Evolutionary conservation across 2,888 invertebrate species (phyloP).

Genomic region (Chrysotoxum bicinctum): DNA sequence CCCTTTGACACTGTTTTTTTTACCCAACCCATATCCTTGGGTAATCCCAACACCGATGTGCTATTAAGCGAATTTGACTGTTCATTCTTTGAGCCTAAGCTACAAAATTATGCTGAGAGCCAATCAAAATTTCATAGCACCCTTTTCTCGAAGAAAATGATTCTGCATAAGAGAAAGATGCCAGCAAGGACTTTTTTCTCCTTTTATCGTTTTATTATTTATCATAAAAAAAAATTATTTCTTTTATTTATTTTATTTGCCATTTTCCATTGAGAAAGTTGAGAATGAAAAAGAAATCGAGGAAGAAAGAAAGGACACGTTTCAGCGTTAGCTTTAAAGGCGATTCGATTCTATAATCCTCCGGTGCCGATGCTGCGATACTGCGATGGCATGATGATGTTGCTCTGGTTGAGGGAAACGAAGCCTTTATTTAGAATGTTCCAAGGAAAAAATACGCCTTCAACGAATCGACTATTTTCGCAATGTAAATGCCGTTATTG

Average conservation of each 20-base stretch:
- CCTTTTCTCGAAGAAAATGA: constrained; percentile 44
- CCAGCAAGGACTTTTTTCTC: not conserved
- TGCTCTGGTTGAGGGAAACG: not conserved
- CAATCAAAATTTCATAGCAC: constrained; percentile 65
- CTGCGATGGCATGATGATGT: not conserved
- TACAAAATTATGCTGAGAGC: constrained; percentile 6
- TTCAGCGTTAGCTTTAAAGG: not conserved
- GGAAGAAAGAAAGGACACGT: constrained; percentile 35
- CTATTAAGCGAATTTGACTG: constrained; percentile 45
- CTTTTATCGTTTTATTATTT: constrained; percentile 44
- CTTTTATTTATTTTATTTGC: constrained; percentile 36
- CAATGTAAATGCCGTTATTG: constrained; percentile 79
- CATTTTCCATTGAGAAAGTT: constrained; percentile 8
- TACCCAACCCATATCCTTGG: not conserved
- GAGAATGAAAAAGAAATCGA: constrained; percentile 28
- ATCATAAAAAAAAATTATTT: constrained; percentile 56
- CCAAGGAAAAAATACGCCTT: constrained; percentile 80
- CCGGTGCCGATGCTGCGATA: not conserved
- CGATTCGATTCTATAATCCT: not conserved
- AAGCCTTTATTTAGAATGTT: constrained; percentile 74
- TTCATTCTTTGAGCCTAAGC: constrained; percentile 4
- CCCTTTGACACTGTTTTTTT: constrained; percentile 7
- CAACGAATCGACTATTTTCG: constrained; percentile 78
- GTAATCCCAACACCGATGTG: constrained; percentile 11
- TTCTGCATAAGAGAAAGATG: constrained; percentile 1